A percentile compares a stretch with the other conserved stretches of the same genome.
phyloP scores from a whole-genome alignment of 2,797 vertebrate species.

The Mormyrus hasselquistii region DNA sequence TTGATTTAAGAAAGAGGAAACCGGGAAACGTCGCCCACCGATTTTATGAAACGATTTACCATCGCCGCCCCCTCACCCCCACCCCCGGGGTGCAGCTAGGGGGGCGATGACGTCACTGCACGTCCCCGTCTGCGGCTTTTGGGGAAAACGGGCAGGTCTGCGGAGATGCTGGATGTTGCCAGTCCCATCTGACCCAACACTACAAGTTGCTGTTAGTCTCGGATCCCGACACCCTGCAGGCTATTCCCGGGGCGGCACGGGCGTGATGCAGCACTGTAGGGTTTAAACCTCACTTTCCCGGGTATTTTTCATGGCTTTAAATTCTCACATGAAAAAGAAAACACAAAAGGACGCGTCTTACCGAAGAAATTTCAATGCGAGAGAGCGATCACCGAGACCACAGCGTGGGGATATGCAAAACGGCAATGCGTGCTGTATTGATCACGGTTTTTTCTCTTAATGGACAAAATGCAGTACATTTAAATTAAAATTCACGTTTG shows the following conservation, averaged over 20 bases:
- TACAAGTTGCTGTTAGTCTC: background rate
- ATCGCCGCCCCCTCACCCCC: background rate
- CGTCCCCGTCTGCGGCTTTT: background rate
- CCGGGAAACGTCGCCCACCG: background rate
- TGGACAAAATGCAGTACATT: constrained; percentile 7
- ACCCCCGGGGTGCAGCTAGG: background rate
- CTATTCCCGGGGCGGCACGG: background rate
- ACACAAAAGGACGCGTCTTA: background rate
- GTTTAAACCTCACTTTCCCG: background rate
- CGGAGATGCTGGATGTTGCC: background rate
- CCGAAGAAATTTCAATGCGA: background rate
- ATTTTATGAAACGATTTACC: constrained; percentile 2
- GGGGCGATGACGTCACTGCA: background rate
- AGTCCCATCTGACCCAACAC: background rate
- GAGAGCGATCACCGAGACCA: background rate
- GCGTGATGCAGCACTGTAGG: background rate
- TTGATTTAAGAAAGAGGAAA: background rate
- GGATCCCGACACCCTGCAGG: background rate
- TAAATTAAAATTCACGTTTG: background rate
- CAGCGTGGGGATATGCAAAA: background rate
- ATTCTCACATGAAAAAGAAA: background rate
- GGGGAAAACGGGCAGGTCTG: background rate
- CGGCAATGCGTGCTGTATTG: background rate
- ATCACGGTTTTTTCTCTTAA: background rate
- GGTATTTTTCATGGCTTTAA: background rate